Conservation (phyloP, 35 echinoderm and acorn worm species). For the Lytechinus variegatus region DNA sequence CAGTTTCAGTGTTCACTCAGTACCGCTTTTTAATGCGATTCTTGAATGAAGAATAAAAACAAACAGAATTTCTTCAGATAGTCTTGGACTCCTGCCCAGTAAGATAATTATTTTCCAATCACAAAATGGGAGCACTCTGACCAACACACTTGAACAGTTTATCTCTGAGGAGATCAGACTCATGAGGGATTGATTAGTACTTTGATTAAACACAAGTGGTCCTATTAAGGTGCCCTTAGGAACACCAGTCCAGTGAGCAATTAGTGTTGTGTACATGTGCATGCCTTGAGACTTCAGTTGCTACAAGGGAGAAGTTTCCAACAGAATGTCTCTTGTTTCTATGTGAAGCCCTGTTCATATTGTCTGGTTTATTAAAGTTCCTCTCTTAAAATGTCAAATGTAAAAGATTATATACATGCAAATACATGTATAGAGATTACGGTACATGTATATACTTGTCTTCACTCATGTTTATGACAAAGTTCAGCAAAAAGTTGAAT, state of each 20-base stretch:
- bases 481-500: too few species aligned
- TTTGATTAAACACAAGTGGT: background rate
- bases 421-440: too few species aligned
- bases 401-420: too few species aligned
- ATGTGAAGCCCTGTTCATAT: background rate
- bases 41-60: background rate
- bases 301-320: background rate
- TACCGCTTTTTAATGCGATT: background rate
- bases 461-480: too few species aligned
- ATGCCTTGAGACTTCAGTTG: background rate
- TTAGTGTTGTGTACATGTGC: background rate
- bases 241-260: background rate
- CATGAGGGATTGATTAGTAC: background rate
- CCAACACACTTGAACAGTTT: background rate
- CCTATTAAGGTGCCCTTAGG: conserved; percentile 1
- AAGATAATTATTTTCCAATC: background rate
- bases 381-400: too few species aligned
- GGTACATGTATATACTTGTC: too few species aligned
- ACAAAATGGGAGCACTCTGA: background rate
- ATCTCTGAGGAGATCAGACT: background rate
- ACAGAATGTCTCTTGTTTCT: background rate
- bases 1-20: background rate
- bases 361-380: too few species aligned
- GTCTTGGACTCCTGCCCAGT: background rate
- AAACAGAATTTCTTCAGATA: background rate